phyloP scores from a whole-genome alignment of 2,113 vertebrate genomes.

The Capra hircus region DNA sequence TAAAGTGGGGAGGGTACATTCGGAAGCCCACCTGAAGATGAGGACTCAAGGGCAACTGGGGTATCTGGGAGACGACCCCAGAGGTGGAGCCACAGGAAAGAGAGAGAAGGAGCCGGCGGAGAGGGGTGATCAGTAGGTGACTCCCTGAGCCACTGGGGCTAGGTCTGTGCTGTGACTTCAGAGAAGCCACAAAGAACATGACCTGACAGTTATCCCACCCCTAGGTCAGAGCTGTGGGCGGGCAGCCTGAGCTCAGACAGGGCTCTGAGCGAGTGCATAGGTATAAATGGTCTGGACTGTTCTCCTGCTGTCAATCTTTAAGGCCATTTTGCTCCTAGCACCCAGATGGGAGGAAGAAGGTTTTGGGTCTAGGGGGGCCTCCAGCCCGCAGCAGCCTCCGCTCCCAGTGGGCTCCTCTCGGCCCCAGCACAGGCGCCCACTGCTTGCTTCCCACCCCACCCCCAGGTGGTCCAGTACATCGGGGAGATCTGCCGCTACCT shows the following conservation, averaged over 20 bases:
- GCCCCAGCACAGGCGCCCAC: rapidly evolving
- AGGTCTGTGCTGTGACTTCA: neutral
- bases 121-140: neutral
- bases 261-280: neutral
- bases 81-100: neutral
- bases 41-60: neutral
- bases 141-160: neutral
- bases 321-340: neutral
- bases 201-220: neutral
- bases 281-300: neutral
- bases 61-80: neutral
- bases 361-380: neutral
- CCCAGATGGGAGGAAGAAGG: neutral
- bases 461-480: constrained; percentile 91
- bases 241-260: neutral
- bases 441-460: neutral
- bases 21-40: neutral
- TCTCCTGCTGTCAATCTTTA: neutral
- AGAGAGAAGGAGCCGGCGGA: neutral
- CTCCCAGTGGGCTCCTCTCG: neutral
- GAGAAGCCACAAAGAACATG: rapidly evolving
- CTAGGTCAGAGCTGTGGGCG: no score
- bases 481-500: constrained; percentile 92
- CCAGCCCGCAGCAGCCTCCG: rapidly evolving
- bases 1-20: neutral